Base-by-base conservation (phyloP, 2,888 invertebrate species). In the Megaustenia siamemsis region DNA sequence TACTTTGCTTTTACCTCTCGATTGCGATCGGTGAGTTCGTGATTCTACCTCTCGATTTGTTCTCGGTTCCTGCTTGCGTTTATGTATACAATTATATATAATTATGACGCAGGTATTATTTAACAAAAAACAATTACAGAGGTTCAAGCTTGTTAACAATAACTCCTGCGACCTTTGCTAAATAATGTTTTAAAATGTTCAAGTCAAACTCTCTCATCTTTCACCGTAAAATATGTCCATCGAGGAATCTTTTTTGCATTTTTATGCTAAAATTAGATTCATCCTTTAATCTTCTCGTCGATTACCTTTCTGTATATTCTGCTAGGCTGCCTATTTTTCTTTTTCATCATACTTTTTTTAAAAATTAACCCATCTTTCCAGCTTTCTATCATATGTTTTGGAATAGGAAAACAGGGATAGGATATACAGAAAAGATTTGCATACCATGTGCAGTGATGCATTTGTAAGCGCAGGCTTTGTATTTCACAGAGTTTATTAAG, bases 401-500 rank as follows among this genome's bases (percentile, higher is more conserved):
- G 15, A 15, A 63, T 28, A 32, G 8, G 18, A 63, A 32, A 63
- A 63, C 32, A 63, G 32, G 63, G 10, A 63, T 5, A 63, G 35
- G 38, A 66, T 12, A 15, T 1, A 4, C 8, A 38, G 21, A 21
- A 53, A 3, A 53, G 21, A 53, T 32, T 63, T 63, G 32, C 28
- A 63, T 63, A 63, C 32, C 2, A 1, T 32, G 28, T 63, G 6
- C 32, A 32, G 15, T 4, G 21, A 4, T 49, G 49, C n/a, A n/a
- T 71, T 69, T 40, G 43, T 32, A 12, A 32, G 6, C 2, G 49
- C 73, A 73, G n/a, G 71, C 35, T 18, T 73, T 73, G 32, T 45
- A 24, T 73, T 49, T 49, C 18, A 2, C n/a, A 15, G 73, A 32
- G 49, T 73, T 49, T 73, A 73, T 73, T 73, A 73, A 73, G 28